These are phyloP conservation scores for Sinocyclocheilus anshuiensis DNA, from an alignment of 2,113 vertebrate genomes.

Conservation along the genomic window DNA sequence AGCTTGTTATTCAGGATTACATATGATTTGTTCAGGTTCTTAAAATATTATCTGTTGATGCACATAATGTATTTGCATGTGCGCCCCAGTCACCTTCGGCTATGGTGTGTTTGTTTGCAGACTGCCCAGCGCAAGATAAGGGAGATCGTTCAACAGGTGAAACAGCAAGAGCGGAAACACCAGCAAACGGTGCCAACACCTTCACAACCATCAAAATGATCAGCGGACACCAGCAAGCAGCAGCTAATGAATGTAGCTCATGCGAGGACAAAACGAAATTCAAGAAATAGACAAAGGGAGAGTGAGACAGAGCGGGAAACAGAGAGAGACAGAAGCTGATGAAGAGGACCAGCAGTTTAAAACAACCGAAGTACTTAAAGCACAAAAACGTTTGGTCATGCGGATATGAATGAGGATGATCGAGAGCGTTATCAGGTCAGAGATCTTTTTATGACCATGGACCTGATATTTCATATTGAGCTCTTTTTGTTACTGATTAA, in stretches of 20 bases:
- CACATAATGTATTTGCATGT: background rate
- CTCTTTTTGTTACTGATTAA: background rate
- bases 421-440: background rate
- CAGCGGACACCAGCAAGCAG: conserved; percentile 74
- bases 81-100: background rate
- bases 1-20: too few relatives aligned
- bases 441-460: background rate
- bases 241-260: conserved; percentile 90
- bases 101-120: conserved; percentile 65
- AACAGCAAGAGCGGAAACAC: conserved; percentile 93
- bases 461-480: background rate
- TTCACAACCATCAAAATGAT: conserved; percentile 91
- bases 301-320: conserved; percentile 24
- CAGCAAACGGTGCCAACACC: conserved; percentile 82
- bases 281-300: background rate
- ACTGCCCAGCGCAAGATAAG: conserved; percentile 96
- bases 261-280: conserved; percentile 59
- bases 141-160: conserved; percentile 96
- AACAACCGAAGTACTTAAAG: conserved; percentile 89
- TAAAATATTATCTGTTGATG: background rate
- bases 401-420: conserved; percentile 3
- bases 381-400: conserved; percentile 55
- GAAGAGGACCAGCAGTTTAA: conserved; percentile 75
- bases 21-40: background rate
- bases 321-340: conserved; percentile 71